Percentiles rank a stretch among this genome's conserved stretches.
These are phyloP conservation scores for Cotesia glomerata DNA, from an alignment of 1,140 invertebrate genomes.

Conservation along the genomic window DNA sequence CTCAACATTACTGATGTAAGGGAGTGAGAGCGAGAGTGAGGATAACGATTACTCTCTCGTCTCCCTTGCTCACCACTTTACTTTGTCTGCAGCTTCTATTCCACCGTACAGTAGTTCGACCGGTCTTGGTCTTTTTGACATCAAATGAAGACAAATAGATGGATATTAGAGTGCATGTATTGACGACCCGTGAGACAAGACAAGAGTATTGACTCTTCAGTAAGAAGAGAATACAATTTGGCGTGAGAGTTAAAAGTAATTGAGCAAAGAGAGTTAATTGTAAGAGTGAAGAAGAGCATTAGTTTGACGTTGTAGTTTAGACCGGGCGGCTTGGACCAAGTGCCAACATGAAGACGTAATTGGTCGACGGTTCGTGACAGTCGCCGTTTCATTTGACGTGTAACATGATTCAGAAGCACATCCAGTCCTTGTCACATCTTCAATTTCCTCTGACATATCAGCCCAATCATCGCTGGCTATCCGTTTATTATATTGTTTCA, in stretches of 20 bases:
- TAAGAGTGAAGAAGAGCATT: too few species aligned
- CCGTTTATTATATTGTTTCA: not conserved
- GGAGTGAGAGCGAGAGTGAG: not conserved
- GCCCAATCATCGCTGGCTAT: slow-evolving; percentile 9
- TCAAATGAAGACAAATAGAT: too few species aligned
- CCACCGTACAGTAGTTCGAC: too few species aligned
- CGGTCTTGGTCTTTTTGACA: too few species aligned
- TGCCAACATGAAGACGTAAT: slow-evolving; percentile 20
- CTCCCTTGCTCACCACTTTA: not conserved
- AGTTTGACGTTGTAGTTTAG: not conserved
- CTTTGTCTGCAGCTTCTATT: too few species aligned
- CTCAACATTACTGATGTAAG: not conserved
- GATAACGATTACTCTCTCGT: not conserved
- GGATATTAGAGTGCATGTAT: too few species aligned
- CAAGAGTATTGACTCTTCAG: not conserved
- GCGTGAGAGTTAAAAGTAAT: not conserved
- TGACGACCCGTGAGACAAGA: too few species aligned
- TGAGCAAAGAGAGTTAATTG: too few species aligned
- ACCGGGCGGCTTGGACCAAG: not conserved
- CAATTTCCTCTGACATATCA: slow-evolving; percentile 48
- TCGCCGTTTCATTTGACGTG: slow-evolving; percentile 55
- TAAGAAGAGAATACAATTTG: not conserved
- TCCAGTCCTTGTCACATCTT: slow-evolving; percentile 61
- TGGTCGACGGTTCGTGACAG: slow-evolving; percentile 18
- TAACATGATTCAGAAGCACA: slow-evolving; percentile 60